Percentiles rank a stretch among this genome's conserved stretches.
phyloP scores from a whole-genome alignment of 1,140 invertebrate species.

The Nilaparvata lugens region DNA sequence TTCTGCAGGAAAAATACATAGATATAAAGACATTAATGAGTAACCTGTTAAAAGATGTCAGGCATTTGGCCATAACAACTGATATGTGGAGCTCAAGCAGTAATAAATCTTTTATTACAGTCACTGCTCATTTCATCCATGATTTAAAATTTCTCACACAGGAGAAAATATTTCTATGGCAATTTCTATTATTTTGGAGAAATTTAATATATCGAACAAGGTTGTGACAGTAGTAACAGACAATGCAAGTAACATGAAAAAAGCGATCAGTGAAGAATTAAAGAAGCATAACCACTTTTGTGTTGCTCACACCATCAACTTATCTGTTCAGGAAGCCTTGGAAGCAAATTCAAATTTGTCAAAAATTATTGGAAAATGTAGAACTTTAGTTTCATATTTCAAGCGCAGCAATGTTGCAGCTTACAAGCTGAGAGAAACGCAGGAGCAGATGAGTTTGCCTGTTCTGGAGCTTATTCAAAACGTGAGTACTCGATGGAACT shows the following conservation, averaged over 20 bases:
- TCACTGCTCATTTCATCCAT: no score
- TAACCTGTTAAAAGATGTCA: no score
- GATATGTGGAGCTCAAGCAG: no score
- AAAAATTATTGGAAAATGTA: background rate
- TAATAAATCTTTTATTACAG: no score
- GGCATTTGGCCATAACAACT: no score
- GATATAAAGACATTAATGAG: no score
- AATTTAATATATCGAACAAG: background rate
- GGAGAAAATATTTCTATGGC: no score
- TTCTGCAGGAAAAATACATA: no score
- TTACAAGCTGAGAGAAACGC: slow-evolving; percentile 6
- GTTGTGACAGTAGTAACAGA: slow-evolving; percentile 2
- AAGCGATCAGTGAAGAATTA: background rate
- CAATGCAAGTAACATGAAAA: slow-evolving; percentile 1
- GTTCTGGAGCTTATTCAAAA: background rate
- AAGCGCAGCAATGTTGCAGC: slow-evolving; percentile 4
- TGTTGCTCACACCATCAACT: background rate
- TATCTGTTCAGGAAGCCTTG: background rate
- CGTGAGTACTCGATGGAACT: slow-evolving; percentile 2
- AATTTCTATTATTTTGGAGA: background rate
- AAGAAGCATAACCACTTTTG: background rate
- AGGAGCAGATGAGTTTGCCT: background rate
- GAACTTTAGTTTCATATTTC: background rate
- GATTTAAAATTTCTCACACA: no score
- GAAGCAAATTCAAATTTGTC: background rate